Percentiles rank a stretch among this genome's conserved stretches.
Conservation (phyloP, 2,113 vertebrate genomes). For the Athene cunicularia region DNA sequence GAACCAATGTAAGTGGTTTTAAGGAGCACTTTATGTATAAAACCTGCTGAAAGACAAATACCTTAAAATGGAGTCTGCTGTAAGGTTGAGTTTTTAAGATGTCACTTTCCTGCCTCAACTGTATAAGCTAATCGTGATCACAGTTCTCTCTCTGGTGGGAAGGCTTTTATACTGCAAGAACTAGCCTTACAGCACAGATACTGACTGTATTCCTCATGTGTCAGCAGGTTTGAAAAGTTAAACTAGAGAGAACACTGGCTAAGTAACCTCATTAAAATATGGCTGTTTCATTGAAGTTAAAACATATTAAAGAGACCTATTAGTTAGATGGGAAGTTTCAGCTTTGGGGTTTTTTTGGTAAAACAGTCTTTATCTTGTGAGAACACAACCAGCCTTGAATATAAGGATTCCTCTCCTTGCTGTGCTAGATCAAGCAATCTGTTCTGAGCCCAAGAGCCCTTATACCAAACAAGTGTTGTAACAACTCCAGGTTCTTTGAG, state of each 20-base stretch:
- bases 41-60: not conserved
- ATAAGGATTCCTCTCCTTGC: not conserved
- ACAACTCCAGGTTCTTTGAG: not conserved
- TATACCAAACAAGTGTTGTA: rapidly evolving
- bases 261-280: not conserved
- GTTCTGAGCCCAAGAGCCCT: not conserved
- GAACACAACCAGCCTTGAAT: not conserved
- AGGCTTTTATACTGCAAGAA: not conserved
- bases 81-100: not conserved
- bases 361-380: not conserved
- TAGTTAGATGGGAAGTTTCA: not conserved
- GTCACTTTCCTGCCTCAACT: not conserved
- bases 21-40: not conserved
- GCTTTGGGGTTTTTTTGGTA: not conserved
- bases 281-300: not conserved
- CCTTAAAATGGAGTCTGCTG: not conserved
- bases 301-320: not conserved
- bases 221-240: not conserved
- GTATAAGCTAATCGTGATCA: not conserved
- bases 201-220: not conserved
- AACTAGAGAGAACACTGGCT: not conserved
- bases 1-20: not conserved
- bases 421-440: not conserved
- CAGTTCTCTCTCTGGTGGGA: not conserved
- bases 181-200: not conserved